phyloP scores from a whole-genome alignment of 2,888 invertebrate genomes.

The Sminthurinus aureus region DNA sequence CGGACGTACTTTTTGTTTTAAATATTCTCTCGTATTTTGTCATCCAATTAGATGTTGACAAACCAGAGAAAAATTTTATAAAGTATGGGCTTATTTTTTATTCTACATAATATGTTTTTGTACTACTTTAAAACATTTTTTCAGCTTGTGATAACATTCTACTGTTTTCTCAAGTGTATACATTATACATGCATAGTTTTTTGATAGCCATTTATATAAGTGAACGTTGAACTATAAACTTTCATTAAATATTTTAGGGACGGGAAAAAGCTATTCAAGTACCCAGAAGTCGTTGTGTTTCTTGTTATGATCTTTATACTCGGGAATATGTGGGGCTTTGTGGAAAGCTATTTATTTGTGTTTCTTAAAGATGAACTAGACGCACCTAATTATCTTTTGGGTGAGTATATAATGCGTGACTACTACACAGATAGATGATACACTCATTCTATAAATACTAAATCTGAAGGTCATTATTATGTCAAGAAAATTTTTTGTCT shows the following conservation, averaged over 20 bases:
- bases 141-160: neutral
- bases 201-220: neutral
- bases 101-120: no score
- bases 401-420: slow-evolving; percentile 66
- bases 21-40: slow-evolving; percentile 77
- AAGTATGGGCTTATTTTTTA: slow-evolving; percentile 51
- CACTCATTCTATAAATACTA: no score
- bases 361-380: slow-evolving; percentile 80
- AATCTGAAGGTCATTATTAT: neutral
- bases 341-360: slow-evolving; percentile 86
- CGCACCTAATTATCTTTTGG: slow-evolving; percentile 81
- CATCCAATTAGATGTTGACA: slow-evolving; percentile 75
- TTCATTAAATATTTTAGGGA: slow-evolving; percentile 44
- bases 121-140: no score
- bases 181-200: neutral
- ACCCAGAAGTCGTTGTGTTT: slow-evolving; percentile 81
- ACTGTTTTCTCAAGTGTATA: neutral
- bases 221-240: neutral
- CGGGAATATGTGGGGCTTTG: slow-evolving; percentile 88
- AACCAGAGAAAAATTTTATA: slow-evolving; percentile 53
- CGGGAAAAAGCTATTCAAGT: slow-evolving; percentile 60
- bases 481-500: neutral
- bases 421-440: neutral
- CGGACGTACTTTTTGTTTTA: slow-evolving; percentile 76
- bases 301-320: slow-evolving; percentile 81